Base-by-base conservation (phyloP, 2,113 vertebrate genomes). In the Corydoras sp. region DNA sequence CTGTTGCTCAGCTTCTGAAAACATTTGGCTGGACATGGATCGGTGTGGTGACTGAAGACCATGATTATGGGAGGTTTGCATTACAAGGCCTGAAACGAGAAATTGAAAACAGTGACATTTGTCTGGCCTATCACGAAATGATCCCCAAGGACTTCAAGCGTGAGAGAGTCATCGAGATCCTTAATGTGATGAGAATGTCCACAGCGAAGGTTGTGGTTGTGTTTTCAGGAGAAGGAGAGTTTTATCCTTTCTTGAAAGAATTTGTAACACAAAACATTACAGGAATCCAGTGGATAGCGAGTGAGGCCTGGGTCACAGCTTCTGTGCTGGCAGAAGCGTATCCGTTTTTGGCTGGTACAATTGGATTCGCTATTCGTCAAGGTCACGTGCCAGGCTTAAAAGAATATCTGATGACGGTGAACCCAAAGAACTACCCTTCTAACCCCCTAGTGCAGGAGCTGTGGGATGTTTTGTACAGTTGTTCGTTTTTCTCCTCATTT, bases 261-360 rank as follows among this genome's bases (percentile, higher is more conserved):
- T 64, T 90, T 8, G 80, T 85, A 2, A 80, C 73, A 62, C 89
- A 90, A 7, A 90, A 91, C 55, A 85, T 91, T 15, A 88, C 89
- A 43, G 88, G 83, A 24, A 89, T 90, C 68, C 89, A 91, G 74
- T 92, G 90, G 90, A 84, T 91, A 35, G 90, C 84, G n/a, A 91
- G 90, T 68, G 89, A 78, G 77, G 89, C 89, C 0, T 91, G 90
- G 90, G 79, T 90, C 53, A 90, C 88, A 67, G 85, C 89, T 9
- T 85, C 87, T 18, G 67, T 89, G 14, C 86, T 91, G 43, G 80
- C 87, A 61, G 81, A 87, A 50, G 80, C 81, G 32, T 88, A 85
- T 69, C 83, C 85, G 9, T 88, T 83, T 65, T 55, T 91, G 18
- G 85, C 84, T 5, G 89, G 89, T 5, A 89, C 88, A 24, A 82